Evolutionary conservation across 2,113 vertebrate genomes (phyloP), one percentile per base, ranked within the genome.

Genomic region (Aleadryas rufinucha): DNA sequence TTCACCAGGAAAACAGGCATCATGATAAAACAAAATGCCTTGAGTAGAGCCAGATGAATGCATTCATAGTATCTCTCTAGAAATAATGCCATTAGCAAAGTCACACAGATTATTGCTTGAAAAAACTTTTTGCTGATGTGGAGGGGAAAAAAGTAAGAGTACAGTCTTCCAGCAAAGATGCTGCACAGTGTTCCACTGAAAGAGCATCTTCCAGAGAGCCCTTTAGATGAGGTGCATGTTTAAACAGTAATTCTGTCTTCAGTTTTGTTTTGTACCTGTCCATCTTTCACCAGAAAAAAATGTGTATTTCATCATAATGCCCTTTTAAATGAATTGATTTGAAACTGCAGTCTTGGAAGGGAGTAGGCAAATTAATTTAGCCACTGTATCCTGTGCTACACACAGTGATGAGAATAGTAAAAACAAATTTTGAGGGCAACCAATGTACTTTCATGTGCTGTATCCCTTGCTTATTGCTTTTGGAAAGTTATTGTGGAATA

Each of bases 391-490:
- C 65, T 47, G 11, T 92, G 15, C 26, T 86, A 13, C 65, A 72
- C 59, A 33, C 33, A 15, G 26, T 35, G 66, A 64, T 49, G 47
- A 18, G 44, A 66, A 82, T 26, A 72, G 35, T 42, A 85, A 77
- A 93, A 83, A 30, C 27, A 54, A 24, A 82, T 91, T 65, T 76
- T 79, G 57, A 77, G 39, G 63, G 75, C 30, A 90, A 37, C 30
- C 41, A n/a, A 15, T 87, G 52, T 66, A 13, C 30, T 75, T 3
- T 71, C 28, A 9, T 77, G 63, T 77, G 54, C 41, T 87, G 16
- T 80, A 70, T 88, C 47, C 19, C 39, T 68, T 94, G 59, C 87
- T 94, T 85, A 91, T 83, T 90, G 82, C 59, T 59, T 91, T 93
- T 80, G 83, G 50, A 77, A 95, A 44, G 78, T 83, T 87, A 47